Evolutionary conservation across 2,113 vertebrate genomes (phyloP).

Genomic region (Pipa parva): DNA sequence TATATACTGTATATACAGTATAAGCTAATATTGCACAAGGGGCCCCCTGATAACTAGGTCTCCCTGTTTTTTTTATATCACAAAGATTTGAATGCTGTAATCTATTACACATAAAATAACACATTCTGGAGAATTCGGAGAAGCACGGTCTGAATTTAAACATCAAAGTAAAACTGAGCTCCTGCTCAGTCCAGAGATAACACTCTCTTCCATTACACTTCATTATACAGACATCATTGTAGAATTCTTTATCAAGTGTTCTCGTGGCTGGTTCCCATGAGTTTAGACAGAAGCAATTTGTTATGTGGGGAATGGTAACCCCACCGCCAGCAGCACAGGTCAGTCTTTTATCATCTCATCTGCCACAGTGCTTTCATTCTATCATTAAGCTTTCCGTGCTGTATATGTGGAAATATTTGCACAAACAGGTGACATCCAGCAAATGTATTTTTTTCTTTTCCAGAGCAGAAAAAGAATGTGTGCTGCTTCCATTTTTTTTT

Average conservation of each 20-base stretch:
- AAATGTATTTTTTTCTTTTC: not conserved
- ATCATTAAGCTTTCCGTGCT: not conserved
- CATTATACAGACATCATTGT: conserved; percentile 45
- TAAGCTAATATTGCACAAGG: no score
- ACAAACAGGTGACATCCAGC: not conserved
- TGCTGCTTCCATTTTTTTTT: no score
- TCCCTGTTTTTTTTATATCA: not conserved
- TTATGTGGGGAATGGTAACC: conserved; percentile 38
- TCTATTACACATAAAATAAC: conserved; percentile 16
- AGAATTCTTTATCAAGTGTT: conserved; percentile 43
- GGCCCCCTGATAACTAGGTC: no score
- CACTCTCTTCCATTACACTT: conserved; percentile 41
- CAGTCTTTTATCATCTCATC: conserved; percentile 41
- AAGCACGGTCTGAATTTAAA: conserved; percentile 32
- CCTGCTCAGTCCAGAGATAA: conserved; percentile 35
- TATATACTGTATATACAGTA: not conserved
- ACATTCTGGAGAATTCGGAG: conserved; percentile 5
- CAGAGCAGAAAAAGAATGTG: no score
- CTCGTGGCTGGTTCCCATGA: conserved; percentile 37
- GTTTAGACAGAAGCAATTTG: conserved; percentile 44
- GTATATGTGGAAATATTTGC: not conserved
- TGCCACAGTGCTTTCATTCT: conserved; percentile 29
- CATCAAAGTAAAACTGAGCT: conserved; percentile 18
- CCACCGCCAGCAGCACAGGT: conserved; percentile 29
- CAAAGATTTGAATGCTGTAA: conserved; percentile 4